Conservation (phyloP, 2,888 invertebrate species). For the Nineta flava region DNA sequence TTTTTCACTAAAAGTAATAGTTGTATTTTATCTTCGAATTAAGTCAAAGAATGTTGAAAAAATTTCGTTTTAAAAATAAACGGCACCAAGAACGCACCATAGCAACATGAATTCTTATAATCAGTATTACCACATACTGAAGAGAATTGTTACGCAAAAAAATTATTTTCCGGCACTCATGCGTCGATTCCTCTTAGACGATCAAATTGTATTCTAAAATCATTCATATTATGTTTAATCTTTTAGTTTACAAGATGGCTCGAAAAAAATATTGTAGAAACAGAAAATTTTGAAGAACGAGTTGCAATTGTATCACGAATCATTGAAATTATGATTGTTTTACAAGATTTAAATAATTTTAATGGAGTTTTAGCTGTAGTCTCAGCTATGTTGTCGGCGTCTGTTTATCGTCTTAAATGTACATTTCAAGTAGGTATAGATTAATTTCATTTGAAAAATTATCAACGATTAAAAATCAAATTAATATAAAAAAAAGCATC, state of each 20-base stretch:
- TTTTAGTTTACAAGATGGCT: constrained; percentile 87
- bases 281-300: constrained; percentile 91
- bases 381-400: constrained; percentile 82
- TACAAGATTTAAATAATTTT: constrained; percentile 95
- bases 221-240: constrained; percentile 5
- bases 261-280: constrained; percentile 88
- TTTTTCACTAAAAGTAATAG: no score
- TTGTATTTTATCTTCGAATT: no score
- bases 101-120: no score
- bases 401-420: constrained; percentile 72
- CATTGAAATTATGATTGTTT: constrained; percentile 87
- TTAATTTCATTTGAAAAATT: background rate
- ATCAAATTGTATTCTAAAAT: no score
- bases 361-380: constrained; percentile 91
- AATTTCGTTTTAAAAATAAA: no score
- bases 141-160: no score
- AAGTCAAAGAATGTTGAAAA: no score
- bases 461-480: no score
- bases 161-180: no score
- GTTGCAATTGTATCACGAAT: constrained; percentile 77
- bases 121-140: no score
- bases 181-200: no score
- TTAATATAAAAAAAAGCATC: background rate
- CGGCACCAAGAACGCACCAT: no score
- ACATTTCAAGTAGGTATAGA: constrained; percentile 52